These are phyloP conservation scores for Gambelia wislizenii DNA, from an alignment of 2,797 vertebrate species.

Conservation along the genomic window DNA sequence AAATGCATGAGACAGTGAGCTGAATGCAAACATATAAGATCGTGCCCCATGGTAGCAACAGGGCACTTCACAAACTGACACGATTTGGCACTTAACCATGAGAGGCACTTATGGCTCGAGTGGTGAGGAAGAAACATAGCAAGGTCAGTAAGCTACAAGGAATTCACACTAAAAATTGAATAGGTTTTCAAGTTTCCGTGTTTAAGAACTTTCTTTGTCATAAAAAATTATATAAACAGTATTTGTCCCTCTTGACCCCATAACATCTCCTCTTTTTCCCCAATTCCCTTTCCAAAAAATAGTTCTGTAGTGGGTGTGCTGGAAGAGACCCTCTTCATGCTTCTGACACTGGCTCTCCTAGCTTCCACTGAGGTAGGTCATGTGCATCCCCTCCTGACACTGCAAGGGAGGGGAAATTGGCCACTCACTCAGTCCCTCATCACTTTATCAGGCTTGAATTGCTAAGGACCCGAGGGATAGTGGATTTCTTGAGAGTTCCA, in stretches of 20 bases:
- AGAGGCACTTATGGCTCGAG: conserved; percentile 40
- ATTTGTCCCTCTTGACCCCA: conserved; percentile 29
- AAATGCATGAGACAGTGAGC: not conserved
- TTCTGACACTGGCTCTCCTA: conserved; percentile 40
- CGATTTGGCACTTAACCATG: conserved; percentile 20
- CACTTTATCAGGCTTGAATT: conserved; percentile 66
- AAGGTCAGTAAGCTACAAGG: conserved; percentile 22
- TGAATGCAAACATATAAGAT: not conserved
- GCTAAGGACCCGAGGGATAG: conserved; percentile 31
- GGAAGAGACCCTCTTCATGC: conserved; percentile 1
- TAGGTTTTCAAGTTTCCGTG: conserved; percentile 23
- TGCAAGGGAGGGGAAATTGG: not conserved
- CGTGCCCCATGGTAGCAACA: not conserved
- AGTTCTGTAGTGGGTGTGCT: conserved; percentile 1
- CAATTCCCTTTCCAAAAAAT: conserved; percentile 45
- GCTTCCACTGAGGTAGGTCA: conserved; percentile 73
- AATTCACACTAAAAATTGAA: conserved; percentile 37
- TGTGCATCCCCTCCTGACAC: conserved; percentile 18
- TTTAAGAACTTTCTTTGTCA: conserved; percentile 31
- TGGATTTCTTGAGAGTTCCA: conserved; percentile 55
- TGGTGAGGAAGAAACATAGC: conserved; percentile 22
- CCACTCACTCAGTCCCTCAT: conserved; percentile 44
- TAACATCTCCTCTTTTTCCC: conserved; percentile 10
- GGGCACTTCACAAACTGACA: conserved; percentile 2
- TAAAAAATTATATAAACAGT: conserved; percentile 30